These are phyloP conservation scores for Tokudaia tokunoshimensis DNA, from an alignment of 2,797 vertebrate genomes.

Conservation along the genomic window DNA sequence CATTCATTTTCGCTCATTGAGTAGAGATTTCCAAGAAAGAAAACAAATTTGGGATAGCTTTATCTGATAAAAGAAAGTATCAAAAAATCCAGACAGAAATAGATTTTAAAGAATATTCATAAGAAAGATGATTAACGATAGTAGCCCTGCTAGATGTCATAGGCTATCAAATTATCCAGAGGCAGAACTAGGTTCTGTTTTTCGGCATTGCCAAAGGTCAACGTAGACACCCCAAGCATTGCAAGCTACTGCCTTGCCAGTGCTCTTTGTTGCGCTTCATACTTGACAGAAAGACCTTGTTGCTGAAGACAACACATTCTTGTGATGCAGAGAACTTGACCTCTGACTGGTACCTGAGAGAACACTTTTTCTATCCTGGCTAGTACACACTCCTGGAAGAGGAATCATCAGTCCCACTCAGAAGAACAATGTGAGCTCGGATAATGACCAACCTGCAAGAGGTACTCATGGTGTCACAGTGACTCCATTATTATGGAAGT, in stretches of 20 bases:
- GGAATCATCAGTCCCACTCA: not conserved
- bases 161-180: not conserved
- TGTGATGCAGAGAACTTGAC: not conserved
- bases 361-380: not conserved
- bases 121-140: not conserved
- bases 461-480: not conserved
- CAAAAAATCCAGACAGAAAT: constrained; percentile 19
- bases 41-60: not conserved
- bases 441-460: not conserved
- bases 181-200: not conserved
- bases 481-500: not conserved
- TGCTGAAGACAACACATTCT: not conserved
- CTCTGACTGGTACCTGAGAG: not conserved
- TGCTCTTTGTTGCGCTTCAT: too few species aligned
- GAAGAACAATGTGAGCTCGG: not conserved
- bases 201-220: not conserved
- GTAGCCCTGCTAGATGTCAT: not conserved
- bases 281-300: not conserved
- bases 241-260: not conserved
- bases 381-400: not conserved
- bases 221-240: not conserved
- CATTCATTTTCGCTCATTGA: constrained; percentile 21
- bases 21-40: not conserved
- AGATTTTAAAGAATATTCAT: constrained; percentile 34
- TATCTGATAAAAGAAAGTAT: constrained; percentile 8